Conservation (phyloP, 2,888 invertebrate genomes). For the Andrena hattorfiana region DNA sequence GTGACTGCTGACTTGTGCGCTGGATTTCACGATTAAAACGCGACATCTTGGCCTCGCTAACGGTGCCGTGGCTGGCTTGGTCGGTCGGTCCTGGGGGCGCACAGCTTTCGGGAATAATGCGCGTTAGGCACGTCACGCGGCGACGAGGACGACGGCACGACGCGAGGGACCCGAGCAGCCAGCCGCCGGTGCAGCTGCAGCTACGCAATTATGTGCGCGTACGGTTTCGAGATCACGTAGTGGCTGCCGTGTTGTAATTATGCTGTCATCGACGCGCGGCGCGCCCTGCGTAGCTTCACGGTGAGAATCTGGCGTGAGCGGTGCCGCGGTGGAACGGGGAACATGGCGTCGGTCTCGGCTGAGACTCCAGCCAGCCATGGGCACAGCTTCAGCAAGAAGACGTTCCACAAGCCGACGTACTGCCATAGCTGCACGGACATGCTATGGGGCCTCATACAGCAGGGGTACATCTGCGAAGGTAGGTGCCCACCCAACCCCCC, state of each 20-base stretch:
- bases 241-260: conserved; percentile 86
- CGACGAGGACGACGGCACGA: conserved; percentile 71
- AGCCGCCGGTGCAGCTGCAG: conserved; percentile 79
- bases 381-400: conserved; percentile 99
- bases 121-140: conserved; percentile 80
- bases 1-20: conserved; percentile 59
- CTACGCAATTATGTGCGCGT: conserved; percentile 87
- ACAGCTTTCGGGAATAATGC: conserved; percentile 76
- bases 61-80: conserved; percentile 53
- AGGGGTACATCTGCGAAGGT: conserved; percentile 99
- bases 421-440: conserved; percentile 99
- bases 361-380: conserved; percentile 89
- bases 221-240: conserved; percentile 87
- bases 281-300: conserved; percentile 86
- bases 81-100: conserved; percentile 64
- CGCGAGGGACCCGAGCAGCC: conserved; percentile 62
- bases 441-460: conserved; percentile 99
- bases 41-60: conserved; percentile 64
- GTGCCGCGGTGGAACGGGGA: conserved; percentile 87
- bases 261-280: conserved; percentile 76
- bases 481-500: conserved; percentile 48
- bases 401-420: conserved; percentile 99
- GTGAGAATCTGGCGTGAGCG: conserved; percentile 88
- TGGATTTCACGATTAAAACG: not conserved
- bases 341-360: conserved; percentile 87